A percentile compares a stretch with the other conserved stretches of the same genome.
phyloP scores from a whole-genome alignment of 2,797 vertebrate species.

The Bradypus variegatus region DNA sequence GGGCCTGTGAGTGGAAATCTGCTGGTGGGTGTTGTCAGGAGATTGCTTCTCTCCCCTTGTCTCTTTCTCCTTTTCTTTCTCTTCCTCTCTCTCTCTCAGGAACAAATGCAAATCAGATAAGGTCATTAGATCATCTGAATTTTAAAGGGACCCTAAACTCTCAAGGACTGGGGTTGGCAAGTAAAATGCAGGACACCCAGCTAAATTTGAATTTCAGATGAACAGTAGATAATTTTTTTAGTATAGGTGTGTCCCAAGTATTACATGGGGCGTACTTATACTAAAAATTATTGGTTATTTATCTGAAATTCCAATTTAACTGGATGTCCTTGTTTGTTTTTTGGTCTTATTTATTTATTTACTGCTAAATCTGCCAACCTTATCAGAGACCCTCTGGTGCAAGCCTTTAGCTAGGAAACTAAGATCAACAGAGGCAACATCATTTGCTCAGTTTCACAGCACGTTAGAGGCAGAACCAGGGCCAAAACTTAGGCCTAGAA shows the following conservation, averaged over 20 bases:
- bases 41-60: no score
- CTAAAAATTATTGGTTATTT: neutral
- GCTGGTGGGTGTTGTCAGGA: neutral
- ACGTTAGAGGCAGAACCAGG: neutral
- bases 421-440: neutral
- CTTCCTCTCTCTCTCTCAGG: neutral
- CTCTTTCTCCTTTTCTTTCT: neutral
- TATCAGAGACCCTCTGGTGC: neutral
- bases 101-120: neutral
- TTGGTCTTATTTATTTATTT: neutral
- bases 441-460: neutral
- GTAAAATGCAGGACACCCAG: neutral
- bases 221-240: neutral
- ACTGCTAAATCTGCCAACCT: neutral
- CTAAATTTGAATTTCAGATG: neutral
- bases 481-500: neutral
- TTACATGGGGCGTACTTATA: neutral
- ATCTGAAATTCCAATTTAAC: neutral
- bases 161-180: neutral
- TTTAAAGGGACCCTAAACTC: neutral
- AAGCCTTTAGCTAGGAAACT: neutral
- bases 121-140: neutral
- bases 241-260: neutral
- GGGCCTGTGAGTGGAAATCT: neutral
- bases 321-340: neutral